These are phyloP conservation scores for Axis porcinus DNA, from an alignment of 2,113 vertebrate genomes.

Conservation along the genomic window DNA sequence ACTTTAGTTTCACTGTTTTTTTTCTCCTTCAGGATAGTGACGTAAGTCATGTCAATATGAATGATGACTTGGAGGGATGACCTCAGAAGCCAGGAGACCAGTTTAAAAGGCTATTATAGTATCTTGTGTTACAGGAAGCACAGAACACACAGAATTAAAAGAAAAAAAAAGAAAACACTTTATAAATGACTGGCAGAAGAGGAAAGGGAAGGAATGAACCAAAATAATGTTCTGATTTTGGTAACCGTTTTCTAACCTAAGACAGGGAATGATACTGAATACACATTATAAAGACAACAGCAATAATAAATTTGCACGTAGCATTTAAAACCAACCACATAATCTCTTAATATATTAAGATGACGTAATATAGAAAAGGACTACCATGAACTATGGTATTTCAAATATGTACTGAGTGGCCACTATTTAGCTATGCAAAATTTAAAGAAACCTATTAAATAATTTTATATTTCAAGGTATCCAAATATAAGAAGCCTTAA, in stretches of 20 bases:
- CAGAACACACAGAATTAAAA: background rate
- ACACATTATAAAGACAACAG: background rate
- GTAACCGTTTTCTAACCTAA: constrained; percentile 16
- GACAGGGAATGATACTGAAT: constrained; percentile 9
- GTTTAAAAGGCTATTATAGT: background rate
- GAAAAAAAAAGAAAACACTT: background rate
- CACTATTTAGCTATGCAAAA: constrained; percentile 1
- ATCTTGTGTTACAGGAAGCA: background rate
- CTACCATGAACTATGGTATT: background rate
- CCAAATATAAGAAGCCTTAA: constrained; percentile 1
- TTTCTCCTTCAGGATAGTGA: background rate
- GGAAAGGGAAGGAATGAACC: constrained; percentile 19
- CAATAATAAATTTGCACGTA: background rate
- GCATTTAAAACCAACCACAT: background rate
- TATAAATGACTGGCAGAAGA: background rate
- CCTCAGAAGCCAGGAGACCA: background rate
- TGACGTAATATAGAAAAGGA: background rate
- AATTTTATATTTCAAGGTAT: constrained; percentile 19
- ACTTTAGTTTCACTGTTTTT: background rate
- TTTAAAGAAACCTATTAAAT: background rate
- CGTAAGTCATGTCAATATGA: background rate
- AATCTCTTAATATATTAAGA: background rate
- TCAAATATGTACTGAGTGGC: background rate
- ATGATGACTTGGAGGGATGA: background rate
- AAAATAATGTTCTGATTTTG: background rate